Conservation (phyloP, 2,888 invertebrate species). For the Ryuthela nishihirai region DNA sequence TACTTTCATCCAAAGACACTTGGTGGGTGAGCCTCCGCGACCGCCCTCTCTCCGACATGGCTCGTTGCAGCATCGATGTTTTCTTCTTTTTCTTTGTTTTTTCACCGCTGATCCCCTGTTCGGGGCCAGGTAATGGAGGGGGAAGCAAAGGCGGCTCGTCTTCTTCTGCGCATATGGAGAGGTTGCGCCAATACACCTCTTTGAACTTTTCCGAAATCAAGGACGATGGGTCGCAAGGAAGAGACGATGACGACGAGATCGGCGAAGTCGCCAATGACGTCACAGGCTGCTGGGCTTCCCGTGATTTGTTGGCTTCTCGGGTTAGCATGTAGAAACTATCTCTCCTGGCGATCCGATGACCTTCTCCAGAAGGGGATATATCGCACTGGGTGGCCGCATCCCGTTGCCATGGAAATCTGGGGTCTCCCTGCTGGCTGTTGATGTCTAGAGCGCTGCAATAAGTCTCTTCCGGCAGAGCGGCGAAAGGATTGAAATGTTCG, state of each 20-base stretch:
- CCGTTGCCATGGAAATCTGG: conserved; percentile 44
- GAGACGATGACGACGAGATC: neutral
- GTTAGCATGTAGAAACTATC: conserved; percentile 34
- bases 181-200: conserved; percentile 34
- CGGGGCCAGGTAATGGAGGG: neutral
- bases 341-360: conserved; percentile 15
- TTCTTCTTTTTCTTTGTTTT: conserved; percentile 28
- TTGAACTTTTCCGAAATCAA: conserved; percentile 25
- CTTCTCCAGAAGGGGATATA: conserved; percentile 28
- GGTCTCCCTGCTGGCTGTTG: conserved; percentile 41
- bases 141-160: conserved; percentile 13
- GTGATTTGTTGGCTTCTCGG: conserved; percentile 13
- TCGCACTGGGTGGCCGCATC: conserved; percentile 44
- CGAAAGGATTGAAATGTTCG: conserved; percentile 37
- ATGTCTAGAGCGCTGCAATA: conserved; percentile 44
- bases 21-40: conserved; percentile 8
- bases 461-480: conserved; percentile 41
- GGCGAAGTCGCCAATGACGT: neutral
- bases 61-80: conserved; percentile 36
- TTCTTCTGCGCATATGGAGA: conserved; percentile 26
- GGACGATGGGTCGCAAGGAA: neutral
- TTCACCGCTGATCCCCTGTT: neutral
- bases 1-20: neutral
- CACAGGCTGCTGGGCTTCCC: neutral
- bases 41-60: conserved; percentile 31